Conservation (phyloP, 2,113 vertebrate genomes). For the Xyrauchen texanus region DNA sequence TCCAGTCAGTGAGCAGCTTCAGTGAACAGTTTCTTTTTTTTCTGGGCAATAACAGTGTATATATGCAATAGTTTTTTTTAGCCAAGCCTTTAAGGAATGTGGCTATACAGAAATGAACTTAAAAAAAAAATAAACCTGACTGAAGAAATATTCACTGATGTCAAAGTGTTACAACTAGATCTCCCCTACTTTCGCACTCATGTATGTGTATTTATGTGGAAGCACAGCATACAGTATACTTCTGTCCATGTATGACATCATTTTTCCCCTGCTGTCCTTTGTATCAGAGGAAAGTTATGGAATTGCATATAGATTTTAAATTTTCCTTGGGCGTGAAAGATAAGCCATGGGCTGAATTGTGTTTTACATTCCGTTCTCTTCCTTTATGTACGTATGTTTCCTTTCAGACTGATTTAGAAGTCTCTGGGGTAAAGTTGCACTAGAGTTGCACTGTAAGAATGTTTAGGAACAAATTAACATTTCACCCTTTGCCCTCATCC, state of each 20-base stretch:
- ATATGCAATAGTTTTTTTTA: too few species aligned
- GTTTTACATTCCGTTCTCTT: constrained; percentile 26
- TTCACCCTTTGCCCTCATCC: background rate
- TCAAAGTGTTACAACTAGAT: too few species aligned
- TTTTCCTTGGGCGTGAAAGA: constrained; percentile 2
- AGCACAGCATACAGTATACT: too few species aligned
- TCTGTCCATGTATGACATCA: background rate
- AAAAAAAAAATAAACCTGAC: too few species aligned
- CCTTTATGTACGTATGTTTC: constrained; percentile 37
- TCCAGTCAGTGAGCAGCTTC: too few species aligned
- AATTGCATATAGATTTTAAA: background rate
- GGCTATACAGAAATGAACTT: too few species aligned
- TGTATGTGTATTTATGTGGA: too few species aligned
- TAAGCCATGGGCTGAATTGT: constrained; percentile 24
- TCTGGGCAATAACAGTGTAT: too few species aligned
- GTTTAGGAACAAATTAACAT: constrained; percentile 19
- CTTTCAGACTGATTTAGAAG: constrained; percentile 30
- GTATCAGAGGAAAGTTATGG: background rate
- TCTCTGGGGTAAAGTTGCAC: constrained; percentile 41
- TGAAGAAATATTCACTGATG: too few species aligned
- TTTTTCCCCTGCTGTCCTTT: background rate
- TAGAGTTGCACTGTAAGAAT: constrained; percentile 39
- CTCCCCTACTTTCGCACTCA: too few species aligned
- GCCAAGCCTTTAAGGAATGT: too few species aligned
- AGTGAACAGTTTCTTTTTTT: too few species aligned